A percentile compares a stretch with the other conserved stretches of the same genome.
Evolutionary conservation across 2,888 invertebrate genomes (phyloP).

Genomic region (Chalcosyrphus nemorum): DNA sequence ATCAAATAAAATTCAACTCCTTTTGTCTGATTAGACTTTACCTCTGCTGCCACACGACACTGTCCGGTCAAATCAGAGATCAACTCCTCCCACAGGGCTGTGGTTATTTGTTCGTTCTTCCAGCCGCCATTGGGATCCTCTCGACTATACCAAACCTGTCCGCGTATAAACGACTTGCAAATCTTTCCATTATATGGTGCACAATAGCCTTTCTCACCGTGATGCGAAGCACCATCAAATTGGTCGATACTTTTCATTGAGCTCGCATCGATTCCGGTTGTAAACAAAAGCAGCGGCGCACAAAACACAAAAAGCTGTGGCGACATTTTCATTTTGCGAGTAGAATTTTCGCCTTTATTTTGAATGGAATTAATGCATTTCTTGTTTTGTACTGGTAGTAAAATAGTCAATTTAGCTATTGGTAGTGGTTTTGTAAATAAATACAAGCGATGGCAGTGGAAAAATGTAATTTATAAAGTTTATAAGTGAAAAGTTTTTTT

Average conservation of each 20-base stretch:
- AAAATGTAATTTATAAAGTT: conserved; percentile 24
- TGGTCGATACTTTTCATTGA: conserved; percentile 77
- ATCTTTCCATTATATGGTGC: conserved; percentile 93
- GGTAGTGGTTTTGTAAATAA: conserved; percentile 16
- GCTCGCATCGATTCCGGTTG: conserved; percentile 74
- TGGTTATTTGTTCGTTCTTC: conserved; percentile 92
- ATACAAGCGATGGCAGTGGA: conserved; percentile 12
- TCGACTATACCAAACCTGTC: conserved; percentile 90
- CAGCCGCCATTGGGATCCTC: conserved; percentile 85
- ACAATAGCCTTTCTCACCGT: conserved; percentile 87
- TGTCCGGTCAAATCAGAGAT: conserved; percentile 90
- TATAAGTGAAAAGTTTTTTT: conserved; percentile 28
- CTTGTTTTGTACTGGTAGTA: background rate
- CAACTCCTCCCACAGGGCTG: conserved; percentile 93
- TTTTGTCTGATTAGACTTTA: no score
- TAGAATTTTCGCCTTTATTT: conserved; percentile 12
- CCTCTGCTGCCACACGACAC: conserved; percentile 93
- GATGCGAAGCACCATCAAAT: conserved; percentile 74
- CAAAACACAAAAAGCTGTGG: conserved; percentile 74
- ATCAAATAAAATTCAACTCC: no score
- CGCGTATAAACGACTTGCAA: conserved; percentile 87
- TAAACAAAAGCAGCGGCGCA: conserved; percentile 78
- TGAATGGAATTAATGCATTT: conserved; percentile 62
- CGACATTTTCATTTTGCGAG: conserved; percentile 63
- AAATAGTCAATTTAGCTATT: conserved; percentile 5